Evolutionary conservation across 2,797 vertebrate genomes (phyloP).

Genomic region (Aeoliscus strigatus): DNA sequence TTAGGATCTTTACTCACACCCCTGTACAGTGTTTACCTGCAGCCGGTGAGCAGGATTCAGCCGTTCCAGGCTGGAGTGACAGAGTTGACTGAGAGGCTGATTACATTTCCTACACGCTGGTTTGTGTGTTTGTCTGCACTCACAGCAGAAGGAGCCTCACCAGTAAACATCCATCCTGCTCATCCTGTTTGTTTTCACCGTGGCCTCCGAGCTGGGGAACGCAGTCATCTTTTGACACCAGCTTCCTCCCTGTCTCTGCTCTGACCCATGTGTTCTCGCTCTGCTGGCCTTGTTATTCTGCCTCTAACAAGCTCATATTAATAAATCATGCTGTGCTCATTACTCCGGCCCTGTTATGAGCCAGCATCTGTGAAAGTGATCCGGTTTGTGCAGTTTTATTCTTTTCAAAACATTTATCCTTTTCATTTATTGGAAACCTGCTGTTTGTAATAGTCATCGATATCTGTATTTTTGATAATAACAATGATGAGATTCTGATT

Average conservation of each 20-base stretch:
- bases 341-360: conserved; percentile 60
- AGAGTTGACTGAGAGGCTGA: too few species aligned
- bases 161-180: conserved; percentile 48
- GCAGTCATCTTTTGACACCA: conserved; percentile 36
- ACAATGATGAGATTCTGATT: too few species aligned
- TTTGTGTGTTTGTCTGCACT: conserved; percentile 25
- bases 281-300: conserved; percentile 35
- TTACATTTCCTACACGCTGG: too few species aligned
- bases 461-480: too few species aligned
- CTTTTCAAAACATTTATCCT: too few species aligned
- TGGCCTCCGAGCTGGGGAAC: conserved; percentile 33
- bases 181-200: conserved; percentile 52
- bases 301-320: conserved; percentile 62
- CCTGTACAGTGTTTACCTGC: too few species aligned
- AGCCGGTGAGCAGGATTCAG: too few species aligned
- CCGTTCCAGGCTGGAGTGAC: too few species aligned
- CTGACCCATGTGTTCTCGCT: conserved; percentile 45
- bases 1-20: conserved; percentile 46
- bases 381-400: conserved; percentile 34
- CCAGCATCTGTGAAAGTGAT: conserved; percentile 61
- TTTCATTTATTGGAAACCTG: too few species aligned
- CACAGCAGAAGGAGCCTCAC: conserved; percentile 42
- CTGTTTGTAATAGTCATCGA: too few species aligned
- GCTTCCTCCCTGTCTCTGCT: too few species aligned
- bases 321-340: conserved; percentile 71